These are phyloP conservation scores for Lacerta agilis DNA, from an alignment of 2,797 vertebrate species.

Conservation along the genomic window DNA sequence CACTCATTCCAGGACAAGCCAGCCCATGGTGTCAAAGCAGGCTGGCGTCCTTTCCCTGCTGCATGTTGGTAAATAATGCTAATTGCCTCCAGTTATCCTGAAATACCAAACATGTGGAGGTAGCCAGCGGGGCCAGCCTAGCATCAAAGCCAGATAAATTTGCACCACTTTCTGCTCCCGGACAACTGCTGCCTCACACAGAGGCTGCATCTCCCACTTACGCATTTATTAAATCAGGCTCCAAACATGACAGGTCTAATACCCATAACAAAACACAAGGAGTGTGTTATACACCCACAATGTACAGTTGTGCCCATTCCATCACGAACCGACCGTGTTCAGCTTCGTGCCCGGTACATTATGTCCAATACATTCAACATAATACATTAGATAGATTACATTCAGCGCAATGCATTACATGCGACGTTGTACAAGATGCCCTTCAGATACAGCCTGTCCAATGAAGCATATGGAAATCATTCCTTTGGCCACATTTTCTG, in stretches of 20 bases:
- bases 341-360: constrained; percentile 25
- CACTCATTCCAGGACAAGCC: constrained; percentile 11
- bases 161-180: neutral
- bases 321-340: constrained; percentile 17
- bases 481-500: constrained; percentile 10
- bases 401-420: constrained; percentile 19
- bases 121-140: neutral
- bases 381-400: constrained; percentile 16
- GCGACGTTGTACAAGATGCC: constrained; percentile 7
- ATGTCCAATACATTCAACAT: constrained; percentile 27
- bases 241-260: constrained; percentile 29
- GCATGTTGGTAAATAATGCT: neutral
- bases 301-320: constrained; percentile 28
- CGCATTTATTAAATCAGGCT: constrained; percentile 19
- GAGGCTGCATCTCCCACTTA: neutral
- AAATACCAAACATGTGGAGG: neutral
- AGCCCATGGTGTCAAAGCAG: neutral
- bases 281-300: constrained; percentile 10
- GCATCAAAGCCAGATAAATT: neutral
- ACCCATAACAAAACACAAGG: constrained; percentile 21
- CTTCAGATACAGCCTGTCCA: constrained; percentile 20
- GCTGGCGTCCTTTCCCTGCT: neutral
- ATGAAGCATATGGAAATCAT: constrained; percentile 27
- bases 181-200: neutral
- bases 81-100: neutral